Evolutionary conservation across 2,888 invertebrate genomes (phyloP).

Genomic region (Salpingus planirostris): DNA sequence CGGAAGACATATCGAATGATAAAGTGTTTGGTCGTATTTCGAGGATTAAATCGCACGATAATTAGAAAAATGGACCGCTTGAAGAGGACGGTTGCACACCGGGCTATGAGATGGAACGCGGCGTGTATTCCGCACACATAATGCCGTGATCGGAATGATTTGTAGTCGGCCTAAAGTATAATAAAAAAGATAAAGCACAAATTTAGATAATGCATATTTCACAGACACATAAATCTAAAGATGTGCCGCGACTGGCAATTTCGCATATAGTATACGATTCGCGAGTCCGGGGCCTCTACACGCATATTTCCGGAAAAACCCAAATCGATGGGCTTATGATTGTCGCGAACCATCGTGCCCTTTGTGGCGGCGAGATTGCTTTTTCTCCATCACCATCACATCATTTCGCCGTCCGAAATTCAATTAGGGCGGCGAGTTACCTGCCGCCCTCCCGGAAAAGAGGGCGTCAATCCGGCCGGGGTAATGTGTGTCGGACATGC

Average conservation of each 20-base stretch:
- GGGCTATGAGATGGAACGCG: conserved; percentile 7
- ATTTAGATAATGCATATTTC: conserved; percentile 43
- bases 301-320: no score
- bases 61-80: no score
- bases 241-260: conserved; percentile 37
- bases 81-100: no score
- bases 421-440: conserved; percentile 13
- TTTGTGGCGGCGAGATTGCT: no score
- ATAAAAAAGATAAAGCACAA: conserved; percentile 42
- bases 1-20: conserved; percentile 39
- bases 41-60: conserved; percentile 7
- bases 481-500: conserved; percentile 24
- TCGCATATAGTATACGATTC: conserved; percentile 35
- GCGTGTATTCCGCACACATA: conserved; percentile 24
- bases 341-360: no score
- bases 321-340: no score
- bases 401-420: conserved; percentile 14
- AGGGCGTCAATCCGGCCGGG: conserved; percentile 18
- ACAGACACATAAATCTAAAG: conserved; percentile 40
- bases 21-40: conserved; percentile 21
- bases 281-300: no score
- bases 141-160: conserved; percentile 35
- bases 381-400: no score
- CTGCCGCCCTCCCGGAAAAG: conserved; percentile 5
- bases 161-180: conserved; percentile 36